Base-by-base conservation (phyloP, 1,140 invertebrate species). In the Hetaerina americana region DNA sequence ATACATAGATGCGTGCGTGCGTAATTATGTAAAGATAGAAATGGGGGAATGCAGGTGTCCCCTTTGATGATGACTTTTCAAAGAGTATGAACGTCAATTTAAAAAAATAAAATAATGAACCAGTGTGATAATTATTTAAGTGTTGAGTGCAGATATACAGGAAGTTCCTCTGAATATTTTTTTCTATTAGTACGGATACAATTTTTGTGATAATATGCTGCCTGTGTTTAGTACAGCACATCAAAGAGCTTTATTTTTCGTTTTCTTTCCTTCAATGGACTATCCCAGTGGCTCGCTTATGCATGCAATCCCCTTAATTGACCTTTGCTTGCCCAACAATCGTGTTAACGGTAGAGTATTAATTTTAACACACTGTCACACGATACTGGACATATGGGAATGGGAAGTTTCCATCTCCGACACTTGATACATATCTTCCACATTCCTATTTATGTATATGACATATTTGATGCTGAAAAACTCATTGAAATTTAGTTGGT, bases 111-210 rank as follows among this genome's bases (percentile, higher is more conserved):
- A 57, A 57, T 57, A 57, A n/a, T 57, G 40, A n/a, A 12, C n/a
- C n/a, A n/a, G n/a, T n/a, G n/a, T n/a, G n/a, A n/a, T n/a, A n/a
- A n/a, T 57, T 57, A 57, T 57, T 12, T 10, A 57, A 57, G 10
- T 57, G n/a, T n/a, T 68, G 66, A 68, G 27, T 68, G 24, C 66
- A 68, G 24, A 27, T 26, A 68, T 57, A 57, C 40, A 57, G 40
- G 40, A 57, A 57, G 40, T 57, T 57, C 40, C 40, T 57, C 40
- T 57, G 40, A 57, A 12, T 57, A 57, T 57, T 57, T 57, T 57
- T n/a, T n/a, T 57, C 22, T 57, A 57, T 12, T 57, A 57, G 40
- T 57, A 57, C 15, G 40, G 40, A 57, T 57, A 57, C 22, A 57
- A 57, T 57, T 57, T 57, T 57, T 57, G 40, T 57, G 40, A 57